A percentile compares a stretch with the other conserved stretches of the same genome.
Conservation (phyloP, 2,113 vertebrate genomes). For the Caloenas nicobarica region DNA sequence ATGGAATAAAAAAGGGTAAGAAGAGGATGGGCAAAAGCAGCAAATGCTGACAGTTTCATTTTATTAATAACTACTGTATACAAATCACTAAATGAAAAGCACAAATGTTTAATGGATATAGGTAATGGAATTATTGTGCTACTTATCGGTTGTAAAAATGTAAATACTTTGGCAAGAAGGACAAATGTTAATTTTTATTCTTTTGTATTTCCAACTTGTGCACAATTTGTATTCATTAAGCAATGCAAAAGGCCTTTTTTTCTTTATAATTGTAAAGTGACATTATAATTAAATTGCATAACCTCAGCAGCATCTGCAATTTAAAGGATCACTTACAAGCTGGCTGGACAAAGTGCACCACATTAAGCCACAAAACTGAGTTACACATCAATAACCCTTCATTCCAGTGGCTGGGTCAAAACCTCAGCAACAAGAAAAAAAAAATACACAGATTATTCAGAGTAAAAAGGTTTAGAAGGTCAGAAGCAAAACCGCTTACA, state of each 20-base stretch:
- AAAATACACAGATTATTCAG: conserved; percentile 20
- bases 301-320: conserved; percentile 72
- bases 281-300: conserved; percentile 81
- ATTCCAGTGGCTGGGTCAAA: conserved; percentile 63
- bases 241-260: conserved; percentile 73
- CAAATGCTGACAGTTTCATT: conserved; percentile 72
- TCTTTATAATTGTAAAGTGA: conserved; percentile 77
- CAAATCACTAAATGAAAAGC: conserved; percentile 71
- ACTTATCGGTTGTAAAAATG: conserved; percentile 69
- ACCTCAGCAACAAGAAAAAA: conserved; percentile 10
- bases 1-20: conserved; percentile 46
- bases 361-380: conserved; percentile 69
- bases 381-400: conserved; percentile 65
- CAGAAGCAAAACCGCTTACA: conserved; percentile 46
- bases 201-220: conserved; percentile 73
- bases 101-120: conserved; percentile 72
- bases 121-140: conserved; percentile 73
- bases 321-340: conserved; percentile 73
- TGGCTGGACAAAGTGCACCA: conserved; percentile 69
- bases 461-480: conserved; percentile 56
- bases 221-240: conserved; percentile 78
- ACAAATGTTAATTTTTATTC: conserved; percentile 79
- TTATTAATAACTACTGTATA: conserved; percentile 75
- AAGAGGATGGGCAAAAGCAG: conserved; percentile 37
- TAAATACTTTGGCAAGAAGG: conserved; percentile 75